Evolutionary conservation across 2,113 vertebrate species (phyloP).

Genomic region (Myiagra hebetior): DNA sequence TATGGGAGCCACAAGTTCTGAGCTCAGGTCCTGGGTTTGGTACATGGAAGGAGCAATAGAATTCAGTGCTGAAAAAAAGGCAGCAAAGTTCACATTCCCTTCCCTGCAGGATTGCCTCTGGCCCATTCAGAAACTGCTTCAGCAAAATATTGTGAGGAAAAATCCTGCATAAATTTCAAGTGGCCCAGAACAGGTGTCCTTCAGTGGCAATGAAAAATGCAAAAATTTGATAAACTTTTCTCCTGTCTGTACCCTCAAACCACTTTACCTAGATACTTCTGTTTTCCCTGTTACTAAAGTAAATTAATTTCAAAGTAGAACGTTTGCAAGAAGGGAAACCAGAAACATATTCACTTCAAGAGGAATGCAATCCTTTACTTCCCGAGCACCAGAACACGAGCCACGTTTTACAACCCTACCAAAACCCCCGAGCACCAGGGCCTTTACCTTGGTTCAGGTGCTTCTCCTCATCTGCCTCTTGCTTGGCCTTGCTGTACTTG

Average conservation of each 20-base stretch:
- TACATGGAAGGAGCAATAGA: background rate
- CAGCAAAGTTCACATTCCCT: background rate
- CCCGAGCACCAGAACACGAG: background rate
- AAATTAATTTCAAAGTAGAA: background rate
- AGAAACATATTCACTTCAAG: background rate
- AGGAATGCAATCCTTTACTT: background rate
- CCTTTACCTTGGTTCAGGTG: conserved; percentile 92
- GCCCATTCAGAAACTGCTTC: background rate
- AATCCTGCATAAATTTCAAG: background rate
- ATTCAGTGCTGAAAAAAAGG: background rate
- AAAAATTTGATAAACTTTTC: background rate
- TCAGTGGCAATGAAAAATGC: background rate
- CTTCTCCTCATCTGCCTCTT: conserved; percentile 95
- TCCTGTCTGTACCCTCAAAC: background rate
- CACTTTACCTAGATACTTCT: background rate
- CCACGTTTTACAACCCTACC: background rate
- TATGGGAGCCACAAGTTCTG: background rate
- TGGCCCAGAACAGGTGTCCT: background rate
- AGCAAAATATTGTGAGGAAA: background rate
- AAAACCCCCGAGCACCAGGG: background rate
- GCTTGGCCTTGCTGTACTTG: conserved; percentile 96
- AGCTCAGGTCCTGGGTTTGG: background rate
- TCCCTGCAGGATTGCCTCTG: background rate
- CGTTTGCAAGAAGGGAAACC: background rate
- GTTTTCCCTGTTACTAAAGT: background rate